Conservation (phyloP, 2,113 vertebrate species). For the Rhea americana region DNA sequence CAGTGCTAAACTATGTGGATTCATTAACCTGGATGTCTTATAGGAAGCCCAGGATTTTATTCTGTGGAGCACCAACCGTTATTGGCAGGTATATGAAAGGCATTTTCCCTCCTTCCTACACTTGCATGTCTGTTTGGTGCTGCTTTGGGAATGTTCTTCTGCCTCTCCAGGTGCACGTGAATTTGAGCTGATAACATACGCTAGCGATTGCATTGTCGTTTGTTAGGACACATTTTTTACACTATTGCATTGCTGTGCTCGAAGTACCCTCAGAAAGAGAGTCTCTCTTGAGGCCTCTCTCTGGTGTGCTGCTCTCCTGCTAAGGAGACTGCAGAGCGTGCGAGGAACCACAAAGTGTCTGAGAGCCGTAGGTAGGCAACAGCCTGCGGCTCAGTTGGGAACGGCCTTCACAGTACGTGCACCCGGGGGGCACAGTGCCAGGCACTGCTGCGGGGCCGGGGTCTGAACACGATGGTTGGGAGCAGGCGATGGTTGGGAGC, state of each 20-base stretch:
- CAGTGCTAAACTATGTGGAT: not conserved
- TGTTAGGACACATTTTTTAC: not conserved
- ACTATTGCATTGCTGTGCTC: not conserved
- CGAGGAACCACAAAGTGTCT: no score
- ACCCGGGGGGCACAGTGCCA: not conserved
- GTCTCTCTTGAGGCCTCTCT: not conserved
- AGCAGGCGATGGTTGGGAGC: not conserved
- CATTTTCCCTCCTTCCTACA: not conserved
- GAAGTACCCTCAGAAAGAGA: not conserved
- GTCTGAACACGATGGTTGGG: not conserved
- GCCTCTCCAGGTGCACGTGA: not conserved
- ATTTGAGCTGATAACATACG: not conserved
- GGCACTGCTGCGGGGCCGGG: not conserved
- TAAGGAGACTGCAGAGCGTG: not conserved
- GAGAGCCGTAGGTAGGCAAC: not conserved
- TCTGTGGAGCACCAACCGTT: not conserved
- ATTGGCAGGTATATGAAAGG: not conserved
- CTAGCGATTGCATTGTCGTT: not conserved
- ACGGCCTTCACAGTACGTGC: no score
- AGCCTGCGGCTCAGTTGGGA: no score
- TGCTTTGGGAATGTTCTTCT: not conserved
- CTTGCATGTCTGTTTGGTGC: fast-evolving
- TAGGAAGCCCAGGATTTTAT: not conserved
- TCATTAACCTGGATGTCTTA: not conserved
- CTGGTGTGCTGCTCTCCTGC: not conserved